Evolutionary conservation across 1,140 invertebrate species (phyloP).

Genomic region (Drosophila nebulosa): DNA sequence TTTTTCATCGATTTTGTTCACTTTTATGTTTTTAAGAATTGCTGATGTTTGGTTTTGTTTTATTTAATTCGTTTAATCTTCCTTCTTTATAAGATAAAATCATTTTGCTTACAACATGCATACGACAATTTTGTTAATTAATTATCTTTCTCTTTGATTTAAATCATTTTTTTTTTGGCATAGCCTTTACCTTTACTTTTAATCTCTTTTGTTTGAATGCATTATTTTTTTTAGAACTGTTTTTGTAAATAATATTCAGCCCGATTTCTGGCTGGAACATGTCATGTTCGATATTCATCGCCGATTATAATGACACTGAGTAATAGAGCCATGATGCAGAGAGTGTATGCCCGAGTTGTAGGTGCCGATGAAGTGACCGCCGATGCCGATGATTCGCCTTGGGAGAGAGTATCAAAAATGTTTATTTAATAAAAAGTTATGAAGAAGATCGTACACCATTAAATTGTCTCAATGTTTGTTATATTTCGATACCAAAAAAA

Average conservation of each 20-base stretch:
- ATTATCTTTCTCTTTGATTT: slow-evolving; percentile 1
- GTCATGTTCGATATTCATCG: slow-evolving; percentile 71
- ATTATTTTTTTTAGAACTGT: not conserved
- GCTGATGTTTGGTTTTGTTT: slow-evolving; percentile 18
- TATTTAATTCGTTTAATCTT: slow-evolving; percentile 15
- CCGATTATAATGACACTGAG: slow-evolving; percentile 68
- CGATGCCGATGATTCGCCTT: slow-evolving; percentile 79
- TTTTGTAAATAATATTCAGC: not conserved
- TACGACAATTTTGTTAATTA: slow-evolving; percentile 43
- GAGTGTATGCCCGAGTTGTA: slow-evolving; percentile 68
- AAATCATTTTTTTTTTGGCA: slow-evolving; percentile 36
- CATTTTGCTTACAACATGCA: slow-evolving; percentile 70
- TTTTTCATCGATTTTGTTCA: not conserved
- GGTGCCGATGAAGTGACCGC: slow-evolving; percentile 78
- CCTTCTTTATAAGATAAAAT: slow-evolving; percentile 63
- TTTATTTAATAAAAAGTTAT: not conserved
- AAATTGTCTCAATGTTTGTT: no score
- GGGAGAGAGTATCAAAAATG: not conserved
- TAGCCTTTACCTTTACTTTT: slow-evolving; percentile 22
- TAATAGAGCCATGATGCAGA: slow-evolving; percentile 64
- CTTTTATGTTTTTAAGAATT: slow-evolving; percentile 8
- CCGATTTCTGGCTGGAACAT: slow-evolving; percentile 45
- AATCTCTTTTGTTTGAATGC: slow-evolving; percentile 7
- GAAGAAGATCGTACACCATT: no score
- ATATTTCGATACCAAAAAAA: no score